Percentiles rank a stretch among this genome's conserved stretches.
Evolutionary conservation across 2,888 invertebrate genomes (phyloP).

Genomic region (Argyresthia goedartella): DNA sequence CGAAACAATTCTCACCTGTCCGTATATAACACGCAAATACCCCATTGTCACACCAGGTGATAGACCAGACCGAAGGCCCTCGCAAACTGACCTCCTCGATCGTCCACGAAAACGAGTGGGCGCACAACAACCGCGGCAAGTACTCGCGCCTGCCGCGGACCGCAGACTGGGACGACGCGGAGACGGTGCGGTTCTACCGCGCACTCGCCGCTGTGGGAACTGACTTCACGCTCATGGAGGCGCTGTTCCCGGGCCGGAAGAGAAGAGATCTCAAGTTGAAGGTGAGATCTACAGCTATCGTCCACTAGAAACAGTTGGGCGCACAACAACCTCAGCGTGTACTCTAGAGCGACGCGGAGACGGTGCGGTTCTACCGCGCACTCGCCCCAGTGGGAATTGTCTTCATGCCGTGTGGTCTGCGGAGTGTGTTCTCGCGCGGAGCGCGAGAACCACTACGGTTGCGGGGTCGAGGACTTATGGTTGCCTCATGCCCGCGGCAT

Average conservation of each 20-base stretch:
- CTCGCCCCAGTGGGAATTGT: constrained; percentile 86
- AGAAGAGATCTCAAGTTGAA: constrained; percentile 90
- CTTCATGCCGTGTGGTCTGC: no score
- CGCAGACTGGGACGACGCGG: constrained; percentile 81
- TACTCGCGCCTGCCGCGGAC: constrained; percentile 77
- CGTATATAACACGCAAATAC: no score
- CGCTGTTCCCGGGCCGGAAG: constrained; percentile 83
- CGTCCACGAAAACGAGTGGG: constrained; percentile 74
- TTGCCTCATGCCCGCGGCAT: no score
- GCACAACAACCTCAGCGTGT: no score
- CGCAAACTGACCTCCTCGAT: constrained; percentile 75
- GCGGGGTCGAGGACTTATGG: no score
- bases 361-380: constrained; percentile 83
- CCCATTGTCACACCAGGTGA: no score
- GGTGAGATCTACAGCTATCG: constrained; percentile 23
- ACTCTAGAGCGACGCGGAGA: constrained; percentile 68
- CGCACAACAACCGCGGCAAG: constrained; percentile 67
- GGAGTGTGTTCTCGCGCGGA: no score
- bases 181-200: constrained; percentile 92
- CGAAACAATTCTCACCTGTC: no score
- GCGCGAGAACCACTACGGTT: no score
- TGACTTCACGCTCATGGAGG: constrained; percentile 91
- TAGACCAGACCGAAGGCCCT: constrained; percentile 76
- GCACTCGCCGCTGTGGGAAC: constrained; percentile 92
- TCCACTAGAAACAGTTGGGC: no score